These are phyloP conservation scores for Drosophila tsacasi DNA, from an alignment of 1,140 invertebrate species.

Conservation along the genomic window DNA sequence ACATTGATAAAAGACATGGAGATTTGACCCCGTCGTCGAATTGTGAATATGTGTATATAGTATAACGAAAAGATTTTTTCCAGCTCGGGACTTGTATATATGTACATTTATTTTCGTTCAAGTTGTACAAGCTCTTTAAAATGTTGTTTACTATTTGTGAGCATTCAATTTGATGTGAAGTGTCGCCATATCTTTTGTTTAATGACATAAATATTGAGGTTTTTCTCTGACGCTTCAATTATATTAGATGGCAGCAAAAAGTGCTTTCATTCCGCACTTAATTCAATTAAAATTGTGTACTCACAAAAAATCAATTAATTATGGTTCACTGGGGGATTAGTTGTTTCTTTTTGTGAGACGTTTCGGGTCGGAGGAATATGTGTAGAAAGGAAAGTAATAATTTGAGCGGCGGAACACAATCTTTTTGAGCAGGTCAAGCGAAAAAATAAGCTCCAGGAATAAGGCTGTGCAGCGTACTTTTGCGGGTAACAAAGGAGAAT, in stretches of 20 bases:
- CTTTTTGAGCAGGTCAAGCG: constrained; percentile 33
- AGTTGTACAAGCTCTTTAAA: not conserved
- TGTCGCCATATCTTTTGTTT: constrained; percentile 15
- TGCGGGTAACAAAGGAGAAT: constrained; percentile 3
- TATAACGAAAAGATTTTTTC: not conserved
- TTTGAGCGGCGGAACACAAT: constrained; percentile 17
- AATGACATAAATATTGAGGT: constrained; percentile 12
- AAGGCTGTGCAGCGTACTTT: constrained; percentile 5
- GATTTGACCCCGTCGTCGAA: not conserved
- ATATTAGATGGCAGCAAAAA: constrained; percentile 10
- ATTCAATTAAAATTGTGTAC: constrained; percentile 20
- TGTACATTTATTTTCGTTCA: not conserved
- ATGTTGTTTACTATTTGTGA: constrained; percentile 11
- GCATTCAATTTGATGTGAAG: constrained; percentile 26
- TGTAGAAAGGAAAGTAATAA: constrained; percentile 13
- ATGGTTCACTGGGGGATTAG: constrained; percentile 15
- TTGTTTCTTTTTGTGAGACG: constrained; percentile 8
- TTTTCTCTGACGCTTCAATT: constrained; percentile 11
- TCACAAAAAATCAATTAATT: constrained; percentile 17
- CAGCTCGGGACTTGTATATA: not conserved
- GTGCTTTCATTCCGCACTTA: constrained; percentile 1
- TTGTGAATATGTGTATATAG: not conserved
- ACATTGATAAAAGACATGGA: not conserved
- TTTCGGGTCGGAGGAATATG: not conserved
- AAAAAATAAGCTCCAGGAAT: constrained; percentile 16